Evolutionary conservation across 2,888 invertebrate genomes (phyloP).

Genomic region (Disparrhopalites patrizii): DNA sequence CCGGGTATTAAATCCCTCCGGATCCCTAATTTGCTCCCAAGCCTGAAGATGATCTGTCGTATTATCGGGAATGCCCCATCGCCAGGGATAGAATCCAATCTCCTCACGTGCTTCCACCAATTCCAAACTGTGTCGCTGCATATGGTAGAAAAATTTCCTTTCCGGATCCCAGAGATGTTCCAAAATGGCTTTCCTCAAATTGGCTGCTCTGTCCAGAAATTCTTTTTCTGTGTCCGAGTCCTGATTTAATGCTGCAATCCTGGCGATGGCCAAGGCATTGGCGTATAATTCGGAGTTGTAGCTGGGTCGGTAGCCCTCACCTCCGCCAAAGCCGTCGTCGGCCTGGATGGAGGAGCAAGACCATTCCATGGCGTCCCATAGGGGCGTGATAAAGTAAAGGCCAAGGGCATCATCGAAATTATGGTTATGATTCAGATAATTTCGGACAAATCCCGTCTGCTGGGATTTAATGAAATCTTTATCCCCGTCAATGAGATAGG

Average conservation of each 20-base stretch:
- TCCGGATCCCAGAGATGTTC: slow-evolving; percentile 42
- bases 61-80: slow-evolving; percentile 35
- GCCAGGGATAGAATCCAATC: slow-evolving; percentile 45
- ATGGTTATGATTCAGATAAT: slow-evolving; percentile 37
- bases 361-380: slow-evolving; percentile 46
- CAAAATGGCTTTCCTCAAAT: slow-evolving; percentile 32
- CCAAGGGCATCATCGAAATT: slow-evolving; percentile 29
- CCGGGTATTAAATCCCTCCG: slow-evolving; percentile 35
- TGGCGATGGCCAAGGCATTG: slow-evolving; percentile 43
- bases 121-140: no score
- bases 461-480: slow-evolving; percentile 42
- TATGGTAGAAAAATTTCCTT: slow-evolving; percentile 43
- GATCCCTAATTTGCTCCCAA: slow-evolving; percentile 39
- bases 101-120: slow-evolving; percentile 44
- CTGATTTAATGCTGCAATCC: slow-evolving; percentile 38
- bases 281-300: slow-evolving; percentile 46
- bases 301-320: slow-evolving; percentile 44
- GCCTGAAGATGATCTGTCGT: slow-evolving; percentile 32
- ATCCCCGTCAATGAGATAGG: slow-evolving; percentile 41
- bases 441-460: slow-evolving; percentile 36
- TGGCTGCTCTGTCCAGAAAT: slow-evolving; percentile 32
- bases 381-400: slow-evolving; percentile 40
- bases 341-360: slow-evolving; percentile 41
- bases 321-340: slow-evolving; percentile 42
- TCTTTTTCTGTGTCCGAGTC: slow-evolving; percentile 31